phyloP scores from a whole-genome alignment of 2,888 invertebrate species.

The Coenonympha glycerion region DNA sequence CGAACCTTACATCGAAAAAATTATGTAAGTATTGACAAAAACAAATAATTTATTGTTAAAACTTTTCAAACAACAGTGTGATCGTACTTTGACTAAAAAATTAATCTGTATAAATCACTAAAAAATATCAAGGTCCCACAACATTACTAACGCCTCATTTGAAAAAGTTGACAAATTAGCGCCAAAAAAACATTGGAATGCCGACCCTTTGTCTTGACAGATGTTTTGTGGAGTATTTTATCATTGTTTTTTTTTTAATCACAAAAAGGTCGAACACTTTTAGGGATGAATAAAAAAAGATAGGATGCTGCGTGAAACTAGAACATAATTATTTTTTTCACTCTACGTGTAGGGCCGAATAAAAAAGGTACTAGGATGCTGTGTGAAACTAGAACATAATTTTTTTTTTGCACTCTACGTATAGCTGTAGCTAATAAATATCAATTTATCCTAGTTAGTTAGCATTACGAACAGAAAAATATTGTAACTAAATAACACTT shows the following conservation, averaged over 20 bases:
- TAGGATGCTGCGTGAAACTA: not conserved
- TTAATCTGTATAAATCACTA: constrained; percentile 27
- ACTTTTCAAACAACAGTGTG: too few species aligned
- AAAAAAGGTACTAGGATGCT: not conserved
- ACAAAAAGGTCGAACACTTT: constrained; percentile 16
- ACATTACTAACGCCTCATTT: constrained; percentile 13
- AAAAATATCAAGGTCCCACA: constrained; percentile 23
- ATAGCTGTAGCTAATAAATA: too few species aligned
- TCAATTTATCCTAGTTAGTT: too few species aligned
- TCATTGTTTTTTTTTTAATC: constrained; percentile 23
- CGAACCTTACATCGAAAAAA: constrained; percentile 50
- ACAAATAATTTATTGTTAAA: too few species aligned
- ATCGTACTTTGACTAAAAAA: constrained; percentile 2
- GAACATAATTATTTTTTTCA: not conserved
- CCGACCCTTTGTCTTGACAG: constrained; percentile 41
- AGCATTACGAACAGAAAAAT: too few species aligned
- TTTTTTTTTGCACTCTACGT: too few species aligned
- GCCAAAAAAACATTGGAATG: constrained; percentile 40
- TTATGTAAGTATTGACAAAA: constrained; percentile 65
- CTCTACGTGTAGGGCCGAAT: constrained; percentile 8
- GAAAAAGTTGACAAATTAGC: constrained; percentile 53
- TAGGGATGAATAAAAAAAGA: constrained; percentile 6
- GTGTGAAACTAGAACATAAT: not conserved
- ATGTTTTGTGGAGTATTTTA: constrained; percentile 29
- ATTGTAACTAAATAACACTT: too few species aligned